phyloP scores from a whole-genome alignment of 1,140 invertebrate genomes.

The Atta cephalotes region DNA sequence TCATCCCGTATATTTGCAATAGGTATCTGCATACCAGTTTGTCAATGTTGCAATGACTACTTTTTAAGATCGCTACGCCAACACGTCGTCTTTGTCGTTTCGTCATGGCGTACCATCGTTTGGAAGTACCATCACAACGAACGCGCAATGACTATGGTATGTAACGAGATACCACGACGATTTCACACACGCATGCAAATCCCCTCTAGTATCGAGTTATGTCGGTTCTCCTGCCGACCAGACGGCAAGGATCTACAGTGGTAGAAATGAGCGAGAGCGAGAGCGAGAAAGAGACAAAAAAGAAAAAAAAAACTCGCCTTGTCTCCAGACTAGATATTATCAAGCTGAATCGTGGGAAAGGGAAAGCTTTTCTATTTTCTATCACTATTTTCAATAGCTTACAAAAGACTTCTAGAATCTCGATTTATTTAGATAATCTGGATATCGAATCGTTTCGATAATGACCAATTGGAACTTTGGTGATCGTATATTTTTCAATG shows the following conservation, averaged over 20 bases:
- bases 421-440: constrained; percentile 17
- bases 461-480: neutral
- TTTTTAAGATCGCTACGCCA: constrained; percentile 41
- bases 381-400: constrained; percentile 1
- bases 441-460: neutral
- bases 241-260: constrained; percentile 43
- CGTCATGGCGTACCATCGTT: constrained; percentile 8
- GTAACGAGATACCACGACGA: constrained; percentile 73
- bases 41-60: constrained; percentile 78
- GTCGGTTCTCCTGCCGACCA: constrained; percentile 44
- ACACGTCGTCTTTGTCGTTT: constrained; percentile 38
- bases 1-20: constrained; percentile 78
- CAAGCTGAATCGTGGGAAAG: constrained; percentile 73
- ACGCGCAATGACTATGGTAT: constrained; percentile 54
- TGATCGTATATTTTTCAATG: neutral
- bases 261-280: neutral
- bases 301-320: constrained; percentile 24
- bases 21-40: constrained; percentile 79
- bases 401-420: neutral
- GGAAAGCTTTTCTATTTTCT: constrained; percentile 11
- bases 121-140: constrained; percentile 13
- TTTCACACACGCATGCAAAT: constrained; percentile 74
- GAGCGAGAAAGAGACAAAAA: neutral
- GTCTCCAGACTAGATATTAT: constrained; percentile 51
- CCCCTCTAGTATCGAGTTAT: constrained; percentile 64